Percentiles rank a stretch among this genome's conserved stretches.
Evolutionary conservation across 2,113 vertebrate species (phyloP).

Genomic region (Nycticorax nycticorax): DNA sequence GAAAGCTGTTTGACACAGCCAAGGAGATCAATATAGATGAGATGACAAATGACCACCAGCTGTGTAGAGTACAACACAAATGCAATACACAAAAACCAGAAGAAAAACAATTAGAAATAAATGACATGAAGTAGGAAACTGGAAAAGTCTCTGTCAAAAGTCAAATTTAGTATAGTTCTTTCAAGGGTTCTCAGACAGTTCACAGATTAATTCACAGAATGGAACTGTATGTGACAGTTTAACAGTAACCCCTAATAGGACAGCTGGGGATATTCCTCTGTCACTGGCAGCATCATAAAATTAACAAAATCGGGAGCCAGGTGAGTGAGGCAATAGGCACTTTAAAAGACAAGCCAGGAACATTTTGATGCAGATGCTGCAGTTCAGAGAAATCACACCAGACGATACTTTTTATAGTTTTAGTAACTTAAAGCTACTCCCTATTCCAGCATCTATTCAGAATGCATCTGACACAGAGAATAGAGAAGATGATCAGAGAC

Average conservation of each 20-base stretch:
- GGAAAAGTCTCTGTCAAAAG: not conserved
- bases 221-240: not conserved
- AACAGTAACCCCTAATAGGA: not conserved
- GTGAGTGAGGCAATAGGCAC: not conserved
- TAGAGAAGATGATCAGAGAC: not conserved
- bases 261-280: not conserved
- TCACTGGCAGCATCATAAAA: not conserved
- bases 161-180: not conserved
- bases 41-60: conserved; percentile 33
- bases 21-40: conserved; percentile 13
- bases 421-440: not conserved
- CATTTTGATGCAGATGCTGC: not conserved
- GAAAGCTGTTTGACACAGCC: not conserved
- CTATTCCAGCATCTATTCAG: not conserved
- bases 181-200: not conserved
- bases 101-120: conserved; percentile 8
- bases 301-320: not conserved
- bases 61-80: not conserved
- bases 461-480: not conserved
- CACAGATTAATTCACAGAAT: not conserved
- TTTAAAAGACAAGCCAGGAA: not conserved
- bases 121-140: not conserved
- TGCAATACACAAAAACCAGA: not conserved
- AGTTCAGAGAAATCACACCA: not conserved
- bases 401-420: not conserved